These are phyloP conservation scores for Chloroceryle inda DNA, from an alignment of 2,797 vertebrate species.

Conservation along the genomic window DNA sequence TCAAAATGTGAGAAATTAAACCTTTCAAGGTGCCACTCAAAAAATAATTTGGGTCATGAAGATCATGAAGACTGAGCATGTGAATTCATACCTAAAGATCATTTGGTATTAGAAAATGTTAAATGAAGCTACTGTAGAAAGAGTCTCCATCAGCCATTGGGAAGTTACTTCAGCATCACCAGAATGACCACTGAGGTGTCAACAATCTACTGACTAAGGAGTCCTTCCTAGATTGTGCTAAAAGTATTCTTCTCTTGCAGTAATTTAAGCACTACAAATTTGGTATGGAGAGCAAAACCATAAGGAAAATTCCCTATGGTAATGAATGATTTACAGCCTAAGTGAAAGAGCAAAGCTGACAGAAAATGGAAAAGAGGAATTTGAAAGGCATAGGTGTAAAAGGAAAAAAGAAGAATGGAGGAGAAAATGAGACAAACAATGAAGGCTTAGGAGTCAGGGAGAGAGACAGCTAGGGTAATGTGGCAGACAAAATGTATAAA, in stretches of 20 bases:
- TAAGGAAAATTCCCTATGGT: not conserved
- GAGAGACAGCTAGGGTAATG: not conserved
- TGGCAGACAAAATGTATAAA: not conserved
- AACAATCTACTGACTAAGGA: not conserved
- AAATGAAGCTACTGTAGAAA: not conserved
- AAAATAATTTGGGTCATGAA: not conserved
- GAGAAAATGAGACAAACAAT: not conserved
- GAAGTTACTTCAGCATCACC: not conserved
- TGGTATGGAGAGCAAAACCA: not conserved
- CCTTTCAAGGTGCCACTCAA: not conserved
- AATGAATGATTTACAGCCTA: constrained; percentile 3
- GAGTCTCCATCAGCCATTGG: not conserved
- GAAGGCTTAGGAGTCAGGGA: not conserved
- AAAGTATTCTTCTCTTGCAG: not conserved
- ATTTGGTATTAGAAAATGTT: not conserved
- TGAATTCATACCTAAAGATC: not conserved
- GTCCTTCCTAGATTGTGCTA: not conserved
- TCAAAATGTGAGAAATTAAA: not conserved
- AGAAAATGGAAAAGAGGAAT: not conserved
- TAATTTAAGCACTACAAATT: not conserved
- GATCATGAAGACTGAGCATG: not conserved
- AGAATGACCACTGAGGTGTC: not conserved
- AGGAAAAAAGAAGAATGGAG: not conserved
- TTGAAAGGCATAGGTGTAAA: not conserved
- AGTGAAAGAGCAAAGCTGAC: not conserved